A percentile compares a stretch with the other conserved stretches of the same genome.
These are phyloP conservation scores for Ptychoptera contaminata DNA, from an alignment of 2,888 invertebrate genomes.

Conservation along the genomic window DNA sequence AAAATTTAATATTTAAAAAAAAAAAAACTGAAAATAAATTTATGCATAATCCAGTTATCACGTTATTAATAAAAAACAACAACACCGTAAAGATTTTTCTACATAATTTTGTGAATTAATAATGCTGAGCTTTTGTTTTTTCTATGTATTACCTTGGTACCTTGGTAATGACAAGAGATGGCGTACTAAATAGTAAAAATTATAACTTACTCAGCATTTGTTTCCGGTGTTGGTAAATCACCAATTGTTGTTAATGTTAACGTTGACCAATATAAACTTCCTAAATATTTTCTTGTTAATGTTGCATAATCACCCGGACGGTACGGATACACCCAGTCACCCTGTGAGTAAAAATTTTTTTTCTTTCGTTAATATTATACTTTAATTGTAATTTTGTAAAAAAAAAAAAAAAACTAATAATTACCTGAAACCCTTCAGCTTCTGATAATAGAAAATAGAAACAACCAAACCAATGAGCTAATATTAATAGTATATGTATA, in stretches of 20 bases:
- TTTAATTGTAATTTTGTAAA: neutral
- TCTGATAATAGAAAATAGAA: constrained; percentile 91
- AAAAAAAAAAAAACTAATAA: neutral
- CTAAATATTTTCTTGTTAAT: constrained; percentile 81
- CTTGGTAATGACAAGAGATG: too few relatives aligned
- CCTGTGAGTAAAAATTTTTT: constrained; percentile 32
- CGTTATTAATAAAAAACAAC: too few relatives aligned
- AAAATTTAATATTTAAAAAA: too few relatives aligned
- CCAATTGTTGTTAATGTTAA: constrained; percentile 91
- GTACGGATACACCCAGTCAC: constrained; percentile 82
- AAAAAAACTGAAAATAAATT: too few relatives aligned
- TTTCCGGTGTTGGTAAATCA: constrained; percentile 88
- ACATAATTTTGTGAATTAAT: too few relatives aligned
- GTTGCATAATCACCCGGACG: constrained; percentile 78
- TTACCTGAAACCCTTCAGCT: constrained; percentile 67
- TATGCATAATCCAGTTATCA: too few relatives aligned
- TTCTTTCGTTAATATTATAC: neutral
- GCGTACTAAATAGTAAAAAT: constrained; percentile 3
- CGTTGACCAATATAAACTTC: constrained; percentile 93
- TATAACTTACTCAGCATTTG: constrained; percentile 87
- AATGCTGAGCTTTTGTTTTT: too few relatives aligned
- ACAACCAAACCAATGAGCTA: constrained; percentile 96
- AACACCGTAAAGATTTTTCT: too few relatives aligned
- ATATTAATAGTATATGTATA: constrained; percentile 83
- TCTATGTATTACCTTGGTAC: too few relatives aligned